Conservation (phyloP, 2,888 invertebrate genomes). For the Scaptodrosophila latifasciaeformis region DNA sequence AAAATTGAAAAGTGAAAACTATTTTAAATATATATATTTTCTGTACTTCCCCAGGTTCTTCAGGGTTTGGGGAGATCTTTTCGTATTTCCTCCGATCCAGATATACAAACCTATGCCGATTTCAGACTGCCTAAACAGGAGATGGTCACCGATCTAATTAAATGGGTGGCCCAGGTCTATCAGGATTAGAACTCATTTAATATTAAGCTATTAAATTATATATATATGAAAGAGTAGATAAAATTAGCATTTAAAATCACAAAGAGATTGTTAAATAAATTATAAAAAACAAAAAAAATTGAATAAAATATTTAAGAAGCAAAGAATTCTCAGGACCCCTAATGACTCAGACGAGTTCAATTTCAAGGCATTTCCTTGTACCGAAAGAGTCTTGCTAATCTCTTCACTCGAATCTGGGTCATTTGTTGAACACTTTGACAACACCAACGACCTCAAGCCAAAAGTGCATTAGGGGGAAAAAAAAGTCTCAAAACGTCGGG, state of each 20-base stretch:
- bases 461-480: slow-evolving; percentile 38
- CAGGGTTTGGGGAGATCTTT: slow-evolving; percentile 86
- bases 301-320: no score
- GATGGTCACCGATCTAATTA: slow-evolving; percentile 82
- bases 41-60: slow-evolving; percentile 76
- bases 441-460: slow-evolving; percentile 37
- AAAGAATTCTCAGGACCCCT: no score
- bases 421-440: no score
- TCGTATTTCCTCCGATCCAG: slow-evolving; percentile 81
- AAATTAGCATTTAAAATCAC: neutral
- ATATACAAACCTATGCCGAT: slow-evolving; percentile 83
- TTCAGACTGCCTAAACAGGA: slow-evolving; percentile 82
- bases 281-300: no score
- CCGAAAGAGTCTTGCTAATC: no score
- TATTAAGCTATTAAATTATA: neutral
- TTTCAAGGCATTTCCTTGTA: no score
- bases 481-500: slow-evolving; percentile 1
- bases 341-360: neutral
- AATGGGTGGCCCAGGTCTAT: slow-evolving; percentile 78
- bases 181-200: slow-evolving; percentile 5
- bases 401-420: no score
- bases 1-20: neutral
- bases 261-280: neutral
- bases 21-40: neutral
- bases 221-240: neutral